Conservation (phyloP, 2,888 invertebrate species). For the Acrobasis suavella region DNA sequence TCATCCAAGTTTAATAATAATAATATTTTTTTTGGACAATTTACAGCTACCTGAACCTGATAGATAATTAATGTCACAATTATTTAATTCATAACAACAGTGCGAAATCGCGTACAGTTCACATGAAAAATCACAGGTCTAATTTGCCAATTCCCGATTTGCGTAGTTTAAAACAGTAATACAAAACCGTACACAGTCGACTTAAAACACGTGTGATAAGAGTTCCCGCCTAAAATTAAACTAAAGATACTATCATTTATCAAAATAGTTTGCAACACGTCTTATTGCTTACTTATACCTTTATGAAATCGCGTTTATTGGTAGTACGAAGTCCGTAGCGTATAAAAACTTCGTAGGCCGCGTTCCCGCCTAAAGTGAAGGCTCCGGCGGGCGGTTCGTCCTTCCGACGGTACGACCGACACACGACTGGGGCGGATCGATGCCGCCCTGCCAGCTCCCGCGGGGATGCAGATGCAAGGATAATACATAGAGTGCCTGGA, state of each 20-base stretch:
- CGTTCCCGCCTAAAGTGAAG: slow-evolving; percentile 76
- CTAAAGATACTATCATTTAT: background rate
- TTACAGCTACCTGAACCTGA: too few species aligned
- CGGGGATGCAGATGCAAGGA: slow-evolving; percentile 78
- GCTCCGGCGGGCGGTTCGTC: slow-evolving; percentile 59
- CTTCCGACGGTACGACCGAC: slow-evolving; percentile 54
- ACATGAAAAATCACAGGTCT: too few species aligned
- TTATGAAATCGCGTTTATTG: background rate
- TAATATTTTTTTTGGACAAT: too few species aligned
- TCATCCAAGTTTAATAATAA: too few species aligned
- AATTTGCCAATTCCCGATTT: background rate
- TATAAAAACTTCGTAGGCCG: slow-evolving; percentile 30
- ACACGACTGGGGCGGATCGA: slow-evolving; percentile 75
- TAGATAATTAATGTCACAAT: too few species aligned
- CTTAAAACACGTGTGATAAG: background rate
- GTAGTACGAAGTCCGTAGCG: slow-evolving; percentile 13
- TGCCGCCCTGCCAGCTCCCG: slow-evolving; percentile 67
- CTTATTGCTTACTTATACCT: background rate
- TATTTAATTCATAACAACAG: too few species aligned
- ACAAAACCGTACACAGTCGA: background rate
- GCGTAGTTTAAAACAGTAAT: background rate
- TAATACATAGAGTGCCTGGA: slow-evolving; percentile 43
- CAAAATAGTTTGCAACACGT: background rate
- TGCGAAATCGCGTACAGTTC: too few species aligned
- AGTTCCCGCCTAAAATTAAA: background rate